phyloP scores from a whole-genome alignment of 2,797 vertebrate genomes.

The Babyrousa celebensis region DNA sequence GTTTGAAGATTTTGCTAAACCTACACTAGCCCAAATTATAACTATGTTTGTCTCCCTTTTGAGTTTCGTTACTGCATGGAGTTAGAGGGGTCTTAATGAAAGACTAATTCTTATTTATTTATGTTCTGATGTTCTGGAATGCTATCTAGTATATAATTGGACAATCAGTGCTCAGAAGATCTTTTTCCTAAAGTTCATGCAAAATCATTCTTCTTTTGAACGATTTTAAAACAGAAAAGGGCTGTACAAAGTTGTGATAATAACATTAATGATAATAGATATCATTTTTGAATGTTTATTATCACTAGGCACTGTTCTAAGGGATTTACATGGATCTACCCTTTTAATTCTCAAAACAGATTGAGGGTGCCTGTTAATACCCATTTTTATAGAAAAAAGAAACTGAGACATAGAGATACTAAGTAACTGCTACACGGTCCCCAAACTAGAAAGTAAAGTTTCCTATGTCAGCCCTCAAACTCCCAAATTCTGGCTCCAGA shows the following conservation, averaged over 20 bases:
- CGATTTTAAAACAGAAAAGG: not conserved
- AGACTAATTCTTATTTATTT: not conserved
- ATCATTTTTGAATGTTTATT: not conserved
- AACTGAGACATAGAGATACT: not conserved
- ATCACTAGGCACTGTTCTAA: not conserved
- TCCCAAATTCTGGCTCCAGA: not conserved
- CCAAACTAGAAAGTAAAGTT: not conserved
- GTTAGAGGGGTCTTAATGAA: not conserved
- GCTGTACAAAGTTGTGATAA: not conserved
- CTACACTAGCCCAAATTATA: not conserved
- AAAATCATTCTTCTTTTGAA: not conserved
- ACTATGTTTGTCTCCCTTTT: not conserved
- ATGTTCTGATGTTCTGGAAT: not conserved
- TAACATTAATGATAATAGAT: not conserved
- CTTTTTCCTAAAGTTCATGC: not conserved
- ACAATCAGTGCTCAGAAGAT: not conserved
- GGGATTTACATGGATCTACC: not conserved
- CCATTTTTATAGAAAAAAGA: not conserved
- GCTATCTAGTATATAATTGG: not conserved
- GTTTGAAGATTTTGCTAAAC: not conserved
- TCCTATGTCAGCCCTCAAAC: not conserved
- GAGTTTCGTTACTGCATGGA: not conserved
- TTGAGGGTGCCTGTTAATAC: not conserved
- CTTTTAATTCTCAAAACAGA: not conserved
- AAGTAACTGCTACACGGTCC: not conserved